phyloP scores from a whole-genome alignment of 2,113 vertebrate species.

The Hyperopisus bebe region DNA sequence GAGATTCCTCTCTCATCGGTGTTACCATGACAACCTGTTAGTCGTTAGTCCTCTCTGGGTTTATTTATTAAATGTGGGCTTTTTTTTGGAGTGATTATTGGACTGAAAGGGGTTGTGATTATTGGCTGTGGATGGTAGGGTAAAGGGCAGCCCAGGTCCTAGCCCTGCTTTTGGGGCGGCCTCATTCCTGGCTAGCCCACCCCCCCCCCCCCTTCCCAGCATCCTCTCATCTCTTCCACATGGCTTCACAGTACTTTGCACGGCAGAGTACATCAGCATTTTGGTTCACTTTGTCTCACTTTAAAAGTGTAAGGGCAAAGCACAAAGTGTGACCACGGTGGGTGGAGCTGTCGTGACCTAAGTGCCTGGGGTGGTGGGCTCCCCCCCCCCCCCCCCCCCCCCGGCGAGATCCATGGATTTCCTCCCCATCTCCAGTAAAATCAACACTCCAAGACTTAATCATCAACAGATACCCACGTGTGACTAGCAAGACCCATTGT shows the following conservation, averaged over 20 bases:
- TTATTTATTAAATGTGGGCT: neutral
- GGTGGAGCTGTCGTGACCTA: neutral
- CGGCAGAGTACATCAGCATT: neutral
- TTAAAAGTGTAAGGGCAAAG: neutral
- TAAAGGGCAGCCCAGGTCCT: neutral
- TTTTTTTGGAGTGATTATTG: neutral
- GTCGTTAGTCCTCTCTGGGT: slow-evolving; percentile 2
- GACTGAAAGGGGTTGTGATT: neutral
- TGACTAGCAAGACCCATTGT: neutral
- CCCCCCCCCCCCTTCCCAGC: neutral
- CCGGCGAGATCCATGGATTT: neutral
- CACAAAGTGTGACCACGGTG: neutral
- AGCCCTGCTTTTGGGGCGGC: neutral
- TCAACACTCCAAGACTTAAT: neutral
- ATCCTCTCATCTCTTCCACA: neutral
- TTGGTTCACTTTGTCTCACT: neutral
- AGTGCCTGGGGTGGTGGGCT: neutral
- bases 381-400: neutral
- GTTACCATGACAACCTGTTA: slow-evolving; percentile 14
- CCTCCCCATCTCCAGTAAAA: neutral
- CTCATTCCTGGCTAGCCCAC: neutral
- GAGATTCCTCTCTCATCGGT: slow-evolving; percentile 23
- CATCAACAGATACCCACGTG: neutral
- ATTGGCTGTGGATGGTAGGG: neutral
- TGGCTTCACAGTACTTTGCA: neutral